Evolutionary conservation across 2,113 vertebrate species (phyloP).

Genomic region (Heptranchias perlo): DNA sequence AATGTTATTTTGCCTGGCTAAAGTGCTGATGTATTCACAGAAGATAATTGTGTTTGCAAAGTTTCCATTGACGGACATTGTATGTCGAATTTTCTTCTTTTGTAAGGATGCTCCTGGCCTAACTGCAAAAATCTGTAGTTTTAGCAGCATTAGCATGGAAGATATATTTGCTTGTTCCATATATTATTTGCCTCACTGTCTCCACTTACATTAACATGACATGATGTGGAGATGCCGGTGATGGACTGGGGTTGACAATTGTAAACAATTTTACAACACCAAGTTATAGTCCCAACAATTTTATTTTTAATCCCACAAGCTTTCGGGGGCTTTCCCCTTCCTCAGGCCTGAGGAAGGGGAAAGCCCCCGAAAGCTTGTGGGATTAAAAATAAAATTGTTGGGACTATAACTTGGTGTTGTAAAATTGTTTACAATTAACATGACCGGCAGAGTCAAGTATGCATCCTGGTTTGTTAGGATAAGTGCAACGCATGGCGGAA

Average conservation of each 20-base stretch:
- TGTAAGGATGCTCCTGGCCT: not conserved
- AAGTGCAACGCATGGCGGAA: not conserved
- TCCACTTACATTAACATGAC: not conserved
- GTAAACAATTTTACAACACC: too few relatives aligned
- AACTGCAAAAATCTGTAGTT: not conserved
- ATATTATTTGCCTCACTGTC: not conserved
- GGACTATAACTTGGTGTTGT: too few relatives aligned
- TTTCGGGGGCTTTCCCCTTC: too few relatives aligned
- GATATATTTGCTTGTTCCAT: not conserved
- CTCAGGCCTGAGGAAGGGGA: too few relatives aligned
- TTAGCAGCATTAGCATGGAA: not conserved
- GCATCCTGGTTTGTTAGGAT: not conserved
- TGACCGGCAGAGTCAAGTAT: not conserved
- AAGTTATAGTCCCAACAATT: too few relatives aligned
- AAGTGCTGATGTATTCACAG: not conserved
- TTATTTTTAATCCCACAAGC: too few relatives aligned
- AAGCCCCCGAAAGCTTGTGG: too few relatives aligned
- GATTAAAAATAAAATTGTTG: too few relatives aligned
- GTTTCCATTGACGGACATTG: not conserved
- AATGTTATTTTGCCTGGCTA: not conserved
- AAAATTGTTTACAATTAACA: too few relatives aligned
- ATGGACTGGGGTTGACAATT: too few relatives aligned
- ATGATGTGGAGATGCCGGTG: too few relatives aligned
- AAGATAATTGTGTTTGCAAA: not conserved
- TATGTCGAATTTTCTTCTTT: not conserved